A percentile compares a stretch with the other conserved stretches of the same genome.
Evolutionary conservation across 2,797 vertebrate species (phyloP).

Genomic region (Crocodylus rhombifer): DNA sequence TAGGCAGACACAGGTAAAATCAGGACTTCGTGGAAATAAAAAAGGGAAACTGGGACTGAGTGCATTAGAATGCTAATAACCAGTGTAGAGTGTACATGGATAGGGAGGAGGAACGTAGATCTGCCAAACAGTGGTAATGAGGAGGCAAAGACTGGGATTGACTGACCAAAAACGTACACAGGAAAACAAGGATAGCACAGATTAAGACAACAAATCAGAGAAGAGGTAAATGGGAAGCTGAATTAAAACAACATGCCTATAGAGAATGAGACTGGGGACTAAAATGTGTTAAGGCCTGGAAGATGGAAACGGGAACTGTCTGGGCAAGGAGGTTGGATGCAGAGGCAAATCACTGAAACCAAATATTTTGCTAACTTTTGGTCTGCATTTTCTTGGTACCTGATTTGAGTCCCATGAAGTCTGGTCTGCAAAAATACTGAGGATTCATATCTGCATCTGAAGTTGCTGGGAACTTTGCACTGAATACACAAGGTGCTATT

Average conservation of each 20-base stretch:
- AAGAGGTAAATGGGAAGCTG: not conserved
- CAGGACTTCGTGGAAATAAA: not conserved
- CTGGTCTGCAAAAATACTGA: not conserved
- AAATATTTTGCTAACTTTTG: fast-evolving
- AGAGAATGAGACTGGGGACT: not conserved
- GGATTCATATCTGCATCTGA: not conserved
- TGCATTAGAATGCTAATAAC: too few species aligned
- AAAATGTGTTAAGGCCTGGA: not conserved
- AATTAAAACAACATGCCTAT: not conserved
- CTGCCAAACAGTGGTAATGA: not conserved
- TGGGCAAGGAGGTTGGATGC: not conserved
- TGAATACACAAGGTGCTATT: not conserved
- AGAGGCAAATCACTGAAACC: not conserved
- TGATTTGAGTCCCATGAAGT: not conserved
- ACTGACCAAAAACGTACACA: not conserved
- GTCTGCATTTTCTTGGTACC: not conserved
- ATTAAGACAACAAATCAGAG: not conserved
- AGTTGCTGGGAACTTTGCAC: not conserved
- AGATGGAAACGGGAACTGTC: not conserved
- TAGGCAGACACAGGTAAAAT: not conserved
- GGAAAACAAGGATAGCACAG: fast-evolving
- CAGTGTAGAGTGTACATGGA: too few species aligned
- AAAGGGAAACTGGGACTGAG: not conserved
- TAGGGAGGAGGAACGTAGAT: not conserved
- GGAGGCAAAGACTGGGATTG: not conserved